These are phyloP conservation scores for Melanchra persicariae DNA, from an alignment of 2,888 invertebrate genomes.

Conservation along the genomic window DNA sequence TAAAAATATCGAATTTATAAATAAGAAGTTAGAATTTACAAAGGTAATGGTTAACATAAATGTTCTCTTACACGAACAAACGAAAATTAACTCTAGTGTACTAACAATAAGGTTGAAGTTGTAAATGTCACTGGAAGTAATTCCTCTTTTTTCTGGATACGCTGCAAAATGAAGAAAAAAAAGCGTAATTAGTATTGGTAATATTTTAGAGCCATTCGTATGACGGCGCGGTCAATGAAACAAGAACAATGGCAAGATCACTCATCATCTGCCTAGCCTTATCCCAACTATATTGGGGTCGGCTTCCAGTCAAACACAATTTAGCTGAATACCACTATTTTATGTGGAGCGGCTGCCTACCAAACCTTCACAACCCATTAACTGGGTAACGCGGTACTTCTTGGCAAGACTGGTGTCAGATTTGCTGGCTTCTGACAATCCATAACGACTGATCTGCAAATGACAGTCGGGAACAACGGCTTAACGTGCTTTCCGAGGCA, in stretches of 20 bases:
- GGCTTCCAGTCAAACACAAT: no score
- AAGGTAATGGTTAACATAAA: conserved; percentile 77
- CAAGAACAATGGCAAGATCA: background rate
- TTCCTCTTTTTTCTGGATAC: conserved; percentile 83
- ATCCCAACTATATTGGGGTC: no score
- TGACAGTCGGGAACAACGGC: no score
- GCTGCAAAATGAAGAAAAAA: conserved; percentile 72
- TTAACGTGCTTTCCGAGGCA: no score
- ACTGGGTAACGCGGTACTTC: no score
- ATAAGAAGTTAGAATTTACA: conserved; percentile 62
- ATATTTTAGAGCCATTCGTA: background rate
- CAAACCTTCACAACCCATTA: no score
- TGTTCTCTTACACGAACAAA: conserved; percentile 74
- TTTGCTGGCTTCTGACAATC: no score
- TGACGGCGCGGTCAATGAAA: background rate
- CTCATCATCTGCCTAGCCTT: no score
- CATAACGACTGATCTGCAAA: no score
- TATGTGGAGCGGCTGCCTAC: no score
- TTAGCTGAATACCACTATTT: no score
- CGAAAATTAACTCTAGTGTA: conserved; percentile 64
- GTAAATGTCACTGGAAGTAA: conserved; percentile 79
- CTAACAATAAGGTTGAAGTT: conserved; percentile 43
- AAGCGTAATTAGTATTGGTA: background rate
- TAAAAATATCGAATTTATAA: conserved; percentile 52
- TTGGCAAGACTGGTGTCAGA: no score